Evolutionary conservation across 2,113 vertebrate species (phyloP).

Genomic region (Sinocyclocheilus maitianheensis): DNA sequence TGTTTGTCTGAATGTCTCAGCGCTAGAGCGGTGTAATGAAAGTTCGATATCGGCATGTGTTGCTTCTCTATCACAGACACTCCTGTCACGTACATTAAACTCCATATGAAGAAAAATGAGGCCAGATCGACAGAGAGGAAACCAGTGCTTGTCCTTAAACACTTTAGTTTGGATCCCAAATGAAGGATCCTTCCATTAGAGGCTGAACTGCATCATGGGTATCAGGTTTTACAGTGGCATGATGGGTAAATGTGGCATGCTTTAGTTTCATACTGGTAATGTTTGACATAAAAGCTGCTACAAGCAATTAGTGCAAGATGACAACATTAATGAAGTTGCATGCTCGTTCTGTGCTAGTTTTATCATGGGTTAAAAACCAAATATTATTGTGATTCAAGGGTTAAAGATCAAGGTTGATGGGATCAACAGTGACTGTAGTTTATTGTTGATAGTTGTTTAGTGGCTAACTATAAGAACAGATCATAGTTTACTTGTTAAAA

Average conservation of each 20-base stretch:
- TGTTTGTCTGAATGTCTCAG: slow-evolving; percentile 67
- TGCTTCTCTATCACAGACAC: slow-evolving; percentile 55
- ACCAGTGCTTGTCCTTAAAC: background rate
- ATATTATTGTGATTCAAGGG: background rate
- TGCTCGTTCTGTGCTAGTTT: background rate
- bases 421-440: too few species aligned
- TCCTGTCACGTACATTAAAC: slow-evolving; percentile 62
- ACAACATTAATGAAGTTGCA: background rate
- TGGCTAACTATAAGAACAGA: too few species aligned
- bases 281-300: background rate
- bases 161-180: background rate
- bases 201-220: background rate
- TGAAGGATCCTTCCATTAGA: background rate
- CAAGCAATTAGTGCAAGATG: background rate
- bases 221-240: background rate
- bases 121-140: background rate
- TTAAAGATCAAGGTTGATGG: too few species aligned
- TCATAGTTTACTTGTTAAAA: too few species aligned
- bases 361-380: background rate
- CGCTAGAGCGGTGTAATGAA: slow-evolving; percentile 60
- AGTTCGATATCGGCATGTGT: slow-evolving; percentile 55
- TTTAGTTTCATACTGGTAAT: background rate
- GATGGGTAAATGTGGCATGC: background rate
- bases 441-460: too few species aligned
- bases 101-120: slow-evolving; percentile 66